These are phyloP conservation scores for Labroides dimidiatus DNA, from an alignment of 2,797 vertebrate species.

Conservation along the genomic window DNA sequence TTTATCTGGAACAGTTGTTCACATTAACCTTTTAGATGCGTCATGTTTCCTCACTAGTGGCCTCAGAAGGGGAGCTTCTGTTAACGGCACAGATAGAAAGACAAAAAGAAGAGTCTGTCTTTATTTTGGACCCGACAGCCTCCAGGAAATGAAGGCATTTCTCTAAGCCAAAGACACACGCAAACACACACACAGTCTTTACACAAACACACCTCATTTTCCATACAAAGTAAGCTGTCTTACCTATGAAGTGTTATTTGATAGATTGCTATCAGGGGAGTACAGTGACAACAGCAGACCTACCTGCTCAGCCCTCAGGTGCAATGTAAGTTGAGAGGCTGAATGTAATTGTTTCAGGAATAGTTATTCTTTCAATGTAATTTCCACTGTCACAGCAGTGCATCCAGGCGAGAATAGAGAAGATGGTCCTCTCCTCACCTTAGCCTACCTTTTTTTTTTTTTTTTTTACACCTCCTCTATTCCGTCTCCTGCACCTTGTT, in stretches of 20 bases:
- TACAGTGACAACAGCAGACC: conserved; percentile 45
- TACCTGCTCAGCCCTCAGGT: conserved; percentile 46
- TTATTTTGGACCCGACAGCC: conserved; percentile 58
- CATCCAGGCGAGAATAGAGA: neutral
- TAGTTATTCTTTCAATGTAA: conserved; percentile 58
- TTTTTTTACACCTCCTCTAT: neutral
- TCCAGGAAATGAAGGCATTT: conserved; percentile 59
- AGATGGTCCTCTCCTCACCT: neutral
- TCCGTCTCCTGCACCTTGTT: neutral
- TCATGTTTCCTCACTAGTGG: conserved; percentile 76
- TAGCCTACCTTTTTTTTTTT: neutral
- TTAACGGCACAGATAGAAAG: conserved; percentile 38
- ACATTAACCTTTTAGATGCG: conserved; percentile 75
- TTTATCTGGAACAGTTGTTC: conserved; percentile 71
- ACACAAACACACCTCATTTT: conserved; percentile 24
- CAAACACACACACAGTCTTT: conserved; percentile 12
- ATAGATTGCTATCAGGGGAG: conserved; percentile 62
- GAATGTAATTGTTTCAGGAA: conserved; percentile 64
- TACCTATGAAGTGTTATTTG: conserved; percentile 54
- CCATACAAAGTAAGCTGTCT: conserved; percentile 58
- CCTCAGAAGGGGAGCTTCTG: conserved; percentile 55
- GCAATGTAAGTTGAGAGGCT: conserved; percentile 49
- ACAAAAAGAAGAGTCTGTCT: conserved; percentile 52
- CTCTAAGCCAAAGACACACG: conserved; percentile 17
- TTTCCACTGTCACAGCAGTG: conserved; percentile 51